Percentiles rank a stretch among this genome's conserved stretches.
Conservation (phyloP, 2,797 vertebrate species). For the Pagetopsis macropterus region DNA sequence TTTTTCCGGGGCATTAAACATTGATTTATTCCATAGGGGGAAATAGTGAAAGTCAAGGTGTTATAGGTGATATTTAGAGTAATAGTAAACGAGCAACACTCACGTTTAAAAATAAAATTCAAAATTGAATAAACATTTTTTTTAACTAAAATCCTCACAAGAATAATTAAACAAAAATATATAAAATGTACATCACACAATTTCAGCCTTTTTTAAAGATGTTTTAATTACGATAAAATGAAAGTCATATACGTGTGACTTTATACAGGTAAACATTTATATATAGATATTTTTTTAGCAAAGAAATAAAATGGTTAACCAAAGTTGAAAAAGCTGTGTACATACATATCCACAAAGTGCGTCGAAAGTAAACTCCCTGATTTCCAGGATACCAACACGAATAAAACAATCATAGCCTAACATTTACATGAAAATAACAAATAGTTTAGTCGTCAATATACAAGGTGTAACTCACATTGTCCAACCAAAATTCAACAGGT, state of each 20-base stretch:
- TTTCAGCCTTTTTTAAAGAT: constrained; percentile 82
- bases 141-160: constrained; percentile 11
- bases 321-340: constrained; percentile 96
- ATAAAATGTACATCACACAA: constrained; percentile 78
- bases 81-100: constrained; percentile 17
- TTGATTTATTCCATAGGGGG: constrained; percentile 90
- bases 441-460: constrained; percentile 89
- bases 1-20: constrained; percentile 96
- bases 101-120: constrained; percentile 10
- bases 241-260: constrained; percentile 97
- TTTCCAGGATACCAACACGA: constrained; percentile 95
- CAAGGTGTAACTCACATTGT: constrained; percentile 88
- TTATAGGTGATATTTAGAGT: constrained; percentile 61
- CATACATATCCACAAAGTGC: constrained; percentile 99
- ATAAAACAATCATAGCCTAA: constrained; percentile 89
- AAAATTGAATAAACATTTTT: constrained; percentile 18
- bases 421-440: constrained; percentile 93
- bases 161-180: constrained; percentile 40
- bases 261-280: constrained; percentile 99
- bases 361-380: constrained; percentile 98
- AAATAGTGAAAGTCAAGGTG: constrained; percentile 64
- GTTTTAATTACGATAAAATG: constrained; percentile 99
- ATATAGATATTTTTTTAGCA: constrained; percentile 91
- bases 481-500: constrained; percentile 83
- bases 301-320: constrained; percentile 95